phyloP scores from a whole-genome alignment of 2,888 invertebrate species.

The Brachyptera putata region DNA sequence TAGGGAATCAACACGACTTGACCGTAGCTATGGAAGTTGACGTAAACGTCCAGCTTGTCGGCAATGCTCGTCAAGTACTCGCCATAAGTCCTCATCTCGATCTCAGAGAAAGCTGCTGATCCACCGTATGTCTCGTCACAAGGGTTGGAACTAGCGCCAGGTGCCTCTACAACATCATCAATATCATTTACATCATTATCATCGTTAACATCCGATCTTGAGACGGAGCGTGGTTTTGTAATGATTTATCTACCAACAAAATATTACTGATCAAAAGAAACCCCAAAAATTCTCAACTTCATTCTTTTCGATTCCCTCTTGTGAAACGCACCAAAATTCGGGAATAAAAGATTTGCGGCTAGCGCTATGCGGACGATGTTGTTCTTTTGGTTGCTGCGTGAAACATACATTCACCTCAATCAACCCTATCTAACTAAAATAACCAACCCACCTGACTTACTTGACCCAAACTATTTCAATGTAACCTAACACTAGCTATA shows the following conservation, averaged over 20 bases:
- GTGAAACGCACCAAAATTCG: too few species aligned
- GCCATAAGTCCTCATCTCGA: constrained; percentile 48
- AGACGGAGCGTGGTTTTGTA: too few species aligned
- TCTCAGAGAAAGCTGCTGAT: constrained; percentile 53
- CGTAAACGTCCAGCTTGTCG: constrained; percentile 55
- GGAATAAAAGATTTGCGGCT: too few species aligned
- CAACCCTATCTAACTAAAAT: too few species aligned
- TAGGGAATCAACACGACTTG: constrained; percentile 67
- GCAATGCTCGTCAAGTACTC: constrained; percentile 51
- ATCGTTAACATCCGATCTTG: too few species aligned
- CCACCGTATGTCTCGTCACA: constrained; percentile 40
- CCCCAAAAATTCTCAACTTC: too few species aligned
- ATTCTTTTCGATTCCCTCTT: too few species aligned
- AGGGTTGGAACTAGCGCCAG: constrained; percentile 50
- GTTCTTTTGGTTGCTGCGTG: neutral
- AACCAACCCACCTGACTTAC: neutral
- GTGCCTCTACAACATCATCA: too few species aligned
- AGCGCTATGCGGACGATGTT: neutral
- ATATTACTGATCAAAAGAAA: too few species aligned
- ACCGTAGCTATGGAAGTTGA: constrained; percentile 71
- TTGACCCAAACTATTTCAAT: neutral
- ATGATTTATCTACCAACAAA: too few species aligned
- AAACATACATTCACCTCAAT: neutral
- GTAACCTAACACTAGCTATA: neutral
- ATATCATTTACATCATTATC: too few species aligned